A percentile compares a stretch with the other conserved stretches of the same genome.
Evolutionary conservation across 2,888 invertebrate species (phyloP).

Genomic region (Julus scanicus): DNA sequence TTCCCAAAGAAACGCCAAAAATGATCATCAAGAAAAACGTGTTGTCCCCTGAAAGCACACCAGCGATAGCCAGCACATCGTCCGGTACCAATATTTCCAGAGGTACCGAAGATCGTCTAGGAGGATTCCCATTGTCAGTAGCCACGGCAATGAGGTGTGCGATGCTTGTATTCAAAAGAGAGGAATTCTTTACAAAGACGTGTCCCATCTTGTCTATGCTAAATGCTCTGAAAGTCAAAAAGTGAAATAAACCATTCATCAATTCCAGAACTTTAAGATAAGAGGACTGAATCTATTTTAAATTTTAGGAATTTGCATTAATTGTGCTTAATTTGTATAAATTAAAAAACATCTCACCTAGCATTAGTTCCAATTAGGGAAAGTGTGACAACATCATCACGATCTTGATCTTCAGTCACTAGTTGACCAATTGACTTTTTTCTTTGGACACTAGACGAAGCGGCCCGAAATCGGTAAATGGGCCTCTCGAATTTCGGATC

Average conservation of each 20-base stretch:
- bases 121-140: conserved; percentile 85
- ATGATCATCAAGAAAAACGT: conserved; percentile 72
- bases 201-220: conserved; percentile 76
- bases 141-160: conserved; percentile 85
- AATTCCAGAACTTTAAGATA: too few species aligned
- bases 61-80: conserved; percentile 61
- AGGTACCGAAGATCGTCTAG: conserved; percentile 72
- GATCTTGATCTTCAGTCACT: conserved; percentile 89
- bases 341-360: conserved; percentile 66
- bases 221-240: conserved; percentile 70
- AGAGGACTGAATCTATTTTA: too few species aligned
- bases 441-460: conserved; percentile 60
- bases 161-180: conserved; percentile 69
- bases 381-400: conserved; percentile 78
- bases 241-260: not conserved
- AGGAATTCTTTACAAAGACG: conserved; percentile 67
- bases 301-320: too few species aligned
- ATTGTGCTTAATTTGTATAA: conserved; percentile 26
- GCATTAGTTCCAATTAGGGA: conserved; percentile 78
- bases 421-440: conserved; percentile 72
- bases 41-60: conserved; percentile 66
- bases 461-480: conserved; percentile 81
- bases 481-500: conserved; percentile 89
- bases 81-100: conserved; percentile 69
- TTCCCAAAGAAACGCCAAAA: conserved; percentile 78